Conservation (phyloP, 2,888 invertebrate genomes). For the Tipula helvola region DNA sequence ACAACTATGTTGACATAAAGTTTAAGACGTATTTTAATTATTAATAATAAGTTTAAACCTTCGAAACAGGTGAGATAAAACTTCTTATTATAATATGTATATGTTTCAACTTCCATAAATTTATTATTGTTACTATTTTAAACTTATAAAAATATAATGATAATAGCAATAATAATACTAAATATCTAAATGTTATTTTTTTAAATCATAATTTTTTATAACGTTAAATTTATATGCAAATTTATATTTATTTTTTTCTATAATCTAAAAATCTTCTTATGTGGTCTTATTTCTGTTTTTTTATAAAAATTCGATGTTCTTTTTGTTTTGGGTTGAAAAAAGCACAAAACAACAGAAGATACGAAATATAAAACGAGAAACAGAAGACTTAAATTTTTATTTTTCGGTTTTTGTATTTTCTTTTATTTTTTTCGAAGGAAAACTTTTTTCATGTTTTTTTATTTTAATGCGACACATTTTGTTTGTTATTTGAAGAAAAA, state of each 20-base stretch:
- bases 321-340: background rate
- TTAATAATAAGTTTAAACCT: background rate
- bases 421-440: background rate
- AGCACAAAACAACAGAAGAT: background rate
- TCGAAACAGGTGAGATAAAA: background rate
- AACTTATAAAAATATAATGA: background rate
- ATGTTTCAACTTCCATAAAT: background rate
- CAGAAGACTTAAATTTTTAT: background rate
- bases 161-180: background rate
- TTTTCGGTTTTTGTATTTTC: background rate
- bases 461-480: constrained; percentile 4
- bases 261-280: constrained; percentile 4
- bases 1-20: background rate
- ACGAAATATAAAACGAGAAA: background rate
- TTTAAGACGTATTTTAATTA: background rate
- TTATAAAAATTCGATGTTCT: background rate
- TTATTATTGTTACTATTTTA: background rate
- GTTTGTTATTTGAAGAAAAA: background rate
- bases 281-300: background rate
- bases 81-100: background rate
- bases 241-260: background rate
- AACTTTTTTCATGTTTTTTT: background rate
- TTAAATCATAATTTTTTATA: background rate
- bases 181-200: background rate
- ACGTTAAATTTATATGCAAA: background rate